A percentile compares a stretch with the other conserved stretches of the same genome.
Conservation (phyloP, 2,888 invertebrate species). For the Meghimatium bilineatum region DNA sequence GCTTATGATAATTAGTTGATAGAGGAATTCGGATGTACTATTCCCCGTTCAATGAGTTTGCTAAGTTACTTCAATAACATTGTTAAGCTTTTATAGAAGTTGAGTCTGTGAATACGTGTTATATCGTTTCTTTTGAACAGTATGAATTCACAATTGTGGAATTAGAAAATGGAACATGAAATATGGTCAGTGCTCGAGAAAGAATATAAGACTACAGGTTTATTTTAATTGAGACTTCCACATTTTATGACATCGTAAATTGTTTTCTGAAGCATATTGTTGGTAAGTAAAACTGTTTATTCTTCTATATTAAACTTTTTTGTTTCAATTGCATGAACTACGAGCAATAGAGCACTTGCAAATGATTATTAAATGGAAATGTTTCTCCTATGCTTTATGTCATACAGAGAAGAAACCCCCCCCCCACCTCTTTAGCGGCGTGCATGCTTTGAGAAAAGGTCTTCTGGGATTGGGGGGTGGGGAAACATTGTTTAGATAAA, state of each 20-base stretch:
- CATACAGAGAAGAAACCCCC: too few species aligned
- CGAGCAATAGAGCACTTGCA: too few species aligned
- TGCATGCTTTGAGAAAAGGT: too few species aligned
- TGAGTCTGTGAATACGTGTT: neutral
- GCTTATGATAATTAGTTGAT: neutral
- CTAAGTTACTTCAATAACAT: neutral
- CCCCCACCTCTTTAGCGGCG: too few species aligned
- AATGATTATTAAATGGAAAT: too few species aligned
- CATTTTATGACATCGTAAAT: neutral
- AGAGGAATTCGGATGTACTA: neutral
- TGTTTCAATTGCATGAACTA: too few species aligned
- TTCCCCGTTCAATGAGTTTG: neutral
- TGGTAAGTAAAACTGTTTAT: neutral
- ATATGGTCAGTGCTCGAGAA: neutral
- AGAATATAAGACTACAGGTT: neutral
- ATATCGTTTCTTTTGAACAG: neutral
- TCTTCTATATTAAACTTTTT: too few species aligned
- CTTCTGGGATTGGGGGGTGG: too few species aligned
- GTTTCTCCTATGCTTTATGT: too few species aligned
- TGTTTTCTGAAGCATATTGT: neutral
- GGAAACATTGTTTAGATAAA: too few species aligned
- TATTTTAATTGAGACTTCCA: neutral
- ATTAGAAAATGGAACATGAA: slow-evolving; percentile 2
- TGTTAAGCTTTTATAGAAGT: neutral
- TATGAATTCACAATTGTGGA: neutral